These are phyloP conservation scores for Drosophila teissieri DNA, from an alignment of 1,140 invertebrate species.

Conservation along the genomic window DNA sequence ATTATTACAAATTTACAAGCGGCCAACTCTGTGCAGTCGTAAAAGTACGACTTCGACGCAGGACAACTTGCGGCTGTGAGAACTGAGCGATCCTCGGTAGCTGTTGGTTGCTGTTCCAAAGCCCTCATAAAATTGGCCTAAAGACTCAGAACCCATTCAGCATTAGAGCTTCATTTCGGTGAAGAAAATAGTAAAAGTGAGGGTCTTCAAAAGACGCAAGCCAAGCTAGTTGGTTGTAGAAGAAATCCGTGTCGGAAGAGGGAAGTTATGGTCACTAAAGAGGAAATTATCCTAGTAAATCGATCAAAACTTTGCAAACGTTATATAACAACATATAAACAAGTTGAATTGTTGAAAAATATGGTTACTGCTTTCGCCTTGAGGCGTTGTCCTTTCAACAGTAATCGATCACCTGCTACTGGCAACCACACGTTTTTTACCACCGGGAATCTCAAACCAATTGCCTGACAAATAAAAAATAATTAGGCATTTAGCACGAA, in stretches of 20 bases:
- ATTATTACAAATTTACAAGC: slow-evolving; percentile 69
- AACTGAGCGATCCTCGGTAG: slow-evolving; percentile 12
- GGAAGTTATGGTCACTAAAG: background rate
- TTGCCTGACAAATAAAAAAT: slow-evolving; percentile 55
- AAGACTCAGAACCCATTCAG: background rate
- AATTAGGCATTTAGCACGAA: slow-evolving; percentile 56
- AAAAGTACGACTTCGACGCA: slow-evolving; percentile 21
- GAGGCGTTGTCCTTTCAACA: slow-evolving; percentile 12
- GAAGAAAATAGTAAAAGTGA: background rate
- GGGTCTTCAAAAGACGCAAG: background rate
- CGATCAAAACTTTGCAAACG: background rate
- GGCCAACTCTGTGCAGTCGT: slow-evolving; percentile 31
- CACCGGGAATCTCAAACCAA: slow-evolving; percentile 9
- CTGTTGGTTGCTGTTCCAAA: slow-evolving; percentile 9
- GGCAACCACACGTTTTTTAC: background rate
- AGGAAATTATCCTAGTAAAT: too few relatives aligned
- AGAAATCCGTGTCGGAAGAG: background rate
- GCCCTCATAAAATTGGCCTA: background rate
- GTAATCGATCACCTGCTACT: slow-evolving; percentile 26
- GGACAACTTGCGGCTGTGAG: slow-evolving; percentile 3
- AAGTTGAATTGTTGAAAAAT: too few relatives aligned
- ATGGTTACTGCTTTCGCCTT: background rate
- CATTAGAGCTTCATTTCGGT: background rate
- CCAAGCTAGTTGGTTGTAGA: background rate
- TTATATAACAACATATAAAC: too few relatives aligned